Evolutionary conservation across 2,797 vertebrate genomes (phyloP), one percentile per base, ranked within the genome.

Genomic region (Melanotaenia trifasciata): DNA sequence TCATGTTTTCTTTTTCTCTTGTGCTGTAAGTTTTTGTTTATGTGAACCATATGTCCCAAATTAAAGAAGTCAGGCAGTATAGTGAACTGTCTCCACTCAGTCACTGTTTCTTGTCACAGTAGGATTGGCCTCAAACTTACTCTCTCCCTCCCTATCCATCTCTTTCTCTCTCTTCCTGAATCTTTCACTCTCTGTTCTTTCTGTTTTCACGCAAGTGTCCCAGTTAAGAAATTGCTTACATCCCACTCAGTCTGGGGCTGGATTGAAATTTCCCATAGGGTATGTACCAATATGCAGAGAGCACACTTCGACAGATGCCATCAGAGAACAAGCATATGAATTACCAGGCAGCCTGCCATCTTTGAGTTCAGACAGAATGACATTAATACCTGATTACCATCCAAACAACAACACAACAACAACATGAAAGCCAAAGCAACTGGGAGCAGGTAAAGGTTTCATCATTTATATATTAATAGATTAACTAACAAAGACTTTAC

Each of bases 391-490:
- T 93, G 94, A 96, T 96, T 94, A 94, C 86, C 90, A 94, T 91
- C 93, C 94, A 94, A 95, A 96, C 94, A 96, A 95, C 93, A 95
- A 94, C 93, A 95, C 91, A 94, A 95, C 93, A 95, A 95, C 94
- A 96, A 95, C 94, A 95, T 96, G 94, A 95, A 96, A 96, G 95
- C 93, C 88, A 81, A 92, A 89, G 93, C 94, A 94, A 94, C 90
- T 92, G 94, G 93, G 94, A 96, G 91, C 94, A 96, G 95, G 95
- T 96, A 96, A 95, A 96, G 94, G 94, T 95, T 96, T 93, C 94
- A 94, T 95, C 94, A 94, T 93, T 95, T 95, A 96, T 95, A 94
- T 94, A 95, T 95, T 95, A 94, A 95, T 95, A 93, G 90, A 85
- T 94, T 94, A 91, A 95, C 93, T 96, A 94, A 94, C 94, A 95